A percentile compares a stretch with the other conserved stretches of the same genome.
Evolutionary conservation across 2,797 vertebrate species (phyloP).

Genomic region (Phoebastria nigripes): DNA sequence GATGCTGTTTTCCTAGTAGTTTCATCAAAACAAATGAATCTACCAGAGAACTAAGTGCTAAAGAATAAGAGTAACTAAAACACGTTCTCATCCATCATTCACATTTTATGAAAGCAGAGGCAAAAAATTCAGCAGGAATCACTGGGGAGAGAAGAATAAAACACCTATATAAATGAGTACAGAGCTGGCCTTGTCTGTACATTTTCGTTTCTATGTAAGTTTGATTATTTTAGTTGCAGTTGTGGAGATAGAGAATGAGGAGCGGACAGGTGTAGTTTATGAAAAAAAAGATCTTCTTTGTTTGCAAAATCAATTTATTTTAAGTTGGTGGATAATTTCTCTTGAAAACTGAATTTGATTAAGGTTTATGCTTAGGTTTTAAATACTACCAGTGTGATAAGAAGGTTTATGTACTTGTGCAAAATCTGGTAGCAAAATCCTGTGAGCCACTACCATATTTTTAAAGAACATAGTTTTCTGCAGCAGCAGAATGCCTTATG

Average conservation of each 20-base stretch:
- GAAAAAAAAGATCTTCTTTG: not conserved
- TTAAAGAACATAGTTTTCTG: conserved; percentile 17
- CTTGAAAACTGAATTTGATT: conserved; percentile 21
- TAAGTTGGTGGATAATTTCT: conserved; percentile 4
- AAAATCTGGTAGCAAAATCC: conserved; percentile 23
- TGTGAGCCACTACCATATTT: conserved; percentile 32
- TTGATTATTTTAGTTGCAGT: not conserved
- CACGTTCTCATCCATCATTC: not conserved
- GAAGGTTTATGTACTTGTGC: conserved; percentile 8
- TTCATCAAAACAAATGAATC: not conserved
- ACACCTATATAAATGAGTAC: not conserved
- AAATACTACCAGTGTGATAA: conserved; percentile 19
- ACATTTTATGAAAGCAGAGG: not conserved
- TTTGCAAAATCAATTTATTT: conserved; percentile 37
- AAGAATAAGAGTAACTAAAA: not conserved
- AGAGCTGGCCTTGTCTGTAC: not conserved
- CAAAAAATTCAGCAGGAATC: not conserved
- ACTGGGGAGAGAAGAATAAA: not conserved
- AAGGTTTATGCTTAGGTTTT: conserved; percentile 35
- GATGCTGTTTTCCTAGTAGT: not conserved
- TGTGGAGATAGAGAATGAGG: not conserved
- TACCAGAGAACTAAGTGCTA: not conserved
- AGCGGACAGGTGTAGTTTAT: not conserved
- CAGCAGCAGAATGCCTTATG: not conserved
- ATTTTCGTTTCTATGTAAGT: not conserved